phyloP scores from a whole-genome alignment of 2,113 vertebrate species.

The Nibea coibor region DNA sequence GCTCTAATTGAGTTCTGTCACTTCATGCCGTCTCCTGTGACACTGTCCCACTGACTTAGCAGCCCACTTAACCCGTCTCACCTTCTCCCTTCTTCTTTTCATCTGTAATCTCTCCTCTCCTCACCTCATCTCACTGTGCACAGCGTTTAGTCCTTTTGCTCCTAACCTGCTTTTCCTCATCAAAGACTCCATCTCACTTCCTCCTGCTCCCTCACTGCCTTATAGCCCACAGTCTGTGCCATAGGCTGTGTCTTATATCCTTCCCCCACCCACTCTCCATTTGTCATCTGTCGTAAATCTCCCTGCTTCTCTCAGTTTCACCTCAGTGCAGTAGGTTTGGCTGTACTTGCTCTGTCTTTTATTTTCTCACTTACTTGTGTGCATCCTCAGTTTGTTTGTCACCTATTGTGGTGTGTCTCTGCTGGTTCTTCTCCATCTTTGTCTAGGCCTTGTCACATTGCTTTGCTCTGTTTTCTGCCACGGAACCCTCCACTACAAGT shows the following conservation, averaged over 20 bases:
- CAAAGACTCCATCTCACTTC: constrained; percentile 39
- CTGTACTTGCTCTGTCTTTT: constrained; percentile 28
- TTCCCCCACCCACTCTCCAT: constrained; percentile 20
- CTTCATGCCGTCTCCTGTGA: neutral
- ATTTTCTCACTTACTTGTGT: constrained; percentile 8
- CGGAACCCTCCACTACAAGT: neutral
- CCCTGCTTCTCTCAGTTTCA: neutral
- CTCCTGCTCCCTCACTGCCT: neutral
- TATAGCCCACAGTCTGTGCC: constrained; percentile 39
- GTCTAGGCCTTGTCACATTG: constrained; percentile 9
- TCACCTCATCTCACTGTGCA: neutral
- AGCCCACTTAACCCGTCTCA: constrained; percentile 37
- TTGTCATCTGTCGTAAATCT: constrained; percentile 9
- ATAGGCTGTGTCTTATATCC: constrained; percentile 18
- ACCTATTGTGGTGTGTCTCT: neutral
- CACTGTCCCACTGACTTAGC: constrained; percentile 36
- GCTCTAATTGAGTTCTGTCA: constrained; percentile 32
- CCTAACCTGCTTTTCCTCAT: constrained; percentile 40
- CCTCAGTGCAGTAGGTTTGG: neutral
- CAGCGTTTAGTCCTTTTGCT: constrained; percentile 19
- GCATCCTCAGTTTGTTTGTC: constrained; percentile 12
- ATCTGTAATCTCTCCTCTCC: constrained; percentile 37
- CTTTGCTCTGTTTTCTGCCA: neutral
- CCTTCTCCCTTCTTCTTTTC: constrained; percentile 25
- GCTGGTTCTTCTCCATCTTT: constrained; percentile 27